Base-by-base conservation (phyloP, 2,113 vertebrate genomes). In the Phalacrocorax brasilianus region DNA sequence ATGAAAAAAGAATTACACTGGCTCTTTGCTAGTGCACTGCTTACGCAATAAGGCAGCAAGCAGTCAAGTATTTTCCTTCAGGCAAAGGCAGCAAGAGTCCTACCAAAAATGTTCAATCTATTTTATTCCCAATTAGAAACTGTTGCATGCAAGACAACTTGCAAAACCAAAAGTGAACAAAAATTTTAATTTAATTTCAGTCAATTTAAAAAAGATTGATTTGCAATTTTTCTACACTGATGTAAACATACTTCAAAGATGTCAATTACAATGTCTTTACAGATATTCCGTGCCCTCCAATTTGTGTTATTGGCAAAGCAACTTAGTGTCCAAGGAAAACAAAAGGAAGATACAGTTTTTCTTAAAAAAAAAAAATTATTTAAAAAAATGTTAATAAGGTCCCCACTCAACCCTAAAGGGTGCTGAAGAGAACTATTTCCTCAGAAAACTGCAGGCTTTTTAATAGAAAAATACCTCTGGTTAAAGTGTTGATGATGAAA, bases 161-260 rank as follows among this genome's bases (percentile, higher is more conserved):
- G 33, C 35, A 86, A 84, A 70, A 49, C 19, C 33, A 35, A n/a
- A 94, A 93, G 24, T 74, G 44, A 90, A 59, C 13, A 90, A 30
- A 30, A 95, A 95, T 4, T 71, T 47, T 93, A 94, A 96, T 89
- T 38, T 92, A 74, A 95, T 90, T 97, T 96, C 87, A 89, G 58
- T 88, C 30, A 75, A 66, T 87, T 93, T n/a, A 24, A 58, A 85
- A 85, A 65, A 87, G 85, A 67, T 27, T 78, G 72, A 74, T 74
- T 89, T 90, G 35, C n/a, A 18, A 30, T 78, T 96, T 93, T 92
- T 94, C 70, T 85, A 68, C 49, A 21, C 11, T 63, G 38, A n/a
- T 71, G n/a, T 75, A 96, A 97, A 91, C 49, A 91, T 24, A 75
- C 86, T 91, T 96, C 67, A 94, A 95, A 93, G 86, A 61, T 42